A percentile compares a stretch with the other conserved stretches of the same genome.
Evolutionary conservation across 2,888 invertebrate genomes (phyloP).

Genomic region (Drosophila subquinaria): DNA sequence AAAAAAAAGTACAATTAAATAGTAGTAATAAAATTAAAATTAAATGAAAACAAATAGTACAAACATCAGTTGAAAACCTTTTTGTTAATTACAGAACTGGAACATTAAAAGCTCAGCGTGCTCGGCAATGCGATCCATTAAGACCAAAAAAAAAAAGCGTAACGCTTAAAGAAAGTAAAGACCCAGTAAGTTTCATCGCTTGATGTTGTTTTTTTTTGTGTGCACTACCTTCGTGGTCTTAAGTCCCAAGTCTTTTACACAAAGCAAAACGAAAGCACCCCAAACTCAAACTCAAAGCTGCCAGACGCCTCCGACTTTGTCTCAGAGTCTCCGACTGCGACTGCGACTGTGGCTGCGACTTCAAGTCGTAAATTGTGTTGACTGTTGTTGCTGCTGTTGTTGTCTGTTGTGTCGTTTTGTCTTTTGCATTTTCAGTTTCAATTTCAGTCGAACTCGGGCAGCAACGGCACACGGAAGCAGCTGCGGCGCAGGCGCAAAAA

Average conservation of each 20-base stretch:
- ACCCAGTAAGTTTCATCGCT: slow-evolving; percentile 35
- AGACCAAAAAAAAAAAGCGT: slow-evolving; percentile 35
- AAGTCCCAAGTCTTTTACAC: slow-evolving; percentile 39
- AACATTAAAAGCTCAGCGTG: slow-evolving; percentile 31
- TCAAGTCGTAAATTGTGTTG: slow-evolving; percentile 41
- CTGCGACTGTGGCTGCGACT: slow-evolving; percentile 21
- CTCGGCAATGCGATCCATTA: slow-evolving; percentile 37
- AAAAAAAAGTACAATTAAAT: not conserved
- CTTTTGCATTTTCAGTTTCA: slow-evolving; percentile 78
- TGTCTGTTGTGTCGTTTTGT: slow-evolving; percentile 64
- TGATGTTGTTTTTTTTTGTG: slow-evolving; percentile 12
- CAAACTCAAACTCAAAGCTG: slow-evolving; percentile 50
- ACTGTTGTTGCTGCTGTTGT: slow-evolving; percentile 27
- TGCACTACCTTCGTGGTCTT: slow-evolving; percentile 50
- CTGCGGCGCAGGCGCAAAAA: slow-evolving; percentile 57
- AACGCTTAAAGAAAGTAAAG: slow-evolving; percentile 57
- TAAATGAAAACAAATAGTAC: not conserved
- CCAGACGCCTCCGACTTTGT: slow-evolving; percentile 43
- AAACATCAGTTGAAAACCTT: slow-evolving; percentile 20
- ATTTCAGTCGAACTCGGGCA: slow-evolving; percentile 78
- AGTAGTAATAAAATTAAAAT: slow-evolving; percentile 4
- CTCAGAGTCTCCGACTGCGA: slow-evolving; percentile 12
- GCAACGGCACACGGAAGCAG: slow-evolving; percentile 78
- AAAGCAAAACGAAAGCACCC: slow-evolving; percentile 50
- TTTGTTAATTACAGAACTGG: slow-evolving; percentile 52